Evolutionary conservation across 2,113 vertebrate species (phyloP).

Genomic region (Ranitomeya variabilis): DNA sequence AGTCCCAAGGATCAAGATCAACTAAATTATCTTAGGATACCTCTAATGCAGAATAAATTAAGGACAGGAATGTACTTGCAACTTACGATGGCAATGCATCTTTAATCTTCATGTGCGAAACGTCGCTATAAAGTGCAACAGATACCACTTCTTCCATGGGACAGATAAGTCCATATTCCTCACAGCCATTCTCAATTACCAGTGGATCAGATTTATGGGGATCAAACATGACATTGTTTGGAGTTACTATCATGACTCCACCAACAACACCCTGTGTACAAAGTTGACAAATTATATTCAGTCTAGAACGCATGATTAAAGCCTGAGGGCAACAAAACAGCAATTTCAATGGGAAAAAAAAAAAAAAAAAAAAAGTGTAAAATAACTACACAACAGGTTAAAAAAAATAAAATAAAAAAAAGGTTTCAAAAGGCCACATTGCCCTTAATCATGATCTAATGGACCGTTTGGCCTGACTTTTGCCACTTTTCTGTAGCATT

Average conservation of each 20-base stretch:
- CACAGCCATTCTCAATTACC: constrained; percentile 97
- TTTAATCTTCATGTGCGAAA: constrained; percentile 98
- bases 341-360: too few relatives aligned
- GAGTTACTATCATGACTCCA: constrained; percentile 96
- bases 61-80: constrained; percentile 21
- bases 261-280: constrained; percentile 88
- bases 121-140: constrained; percentile 92
- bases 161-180: constrained; percentile 96
- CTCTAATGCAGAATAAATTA: background rate
- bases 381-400: too few relatives aligned
- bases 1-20: background rate
- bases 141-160: constrained; percentile 97
- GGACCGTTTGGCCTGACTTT: too few relatives aligned
- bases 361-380: too few relatives aligned
- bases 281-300: background rate
- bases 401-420: too few relatives aligned
- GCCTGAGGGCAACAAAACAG: too few relatives aligned
- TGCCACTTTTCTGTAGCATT: too few relatives aligned
- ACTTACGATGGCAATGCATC: constrained; percentile 97
- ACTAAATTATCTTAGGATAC: background rate
- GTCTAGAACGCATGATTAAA: background rate
- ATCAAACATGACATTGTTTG: constrained; percentile 99
- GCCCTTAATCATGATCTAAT: too few relatives aligned
- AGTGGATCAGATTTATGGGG: constrained; percentile 97
- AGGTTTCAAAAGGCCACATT: too few relatives aligned